Conservation (phyloP, 2,113 vertebrate genomes). For the Neofelis nebulosa region DNA sequence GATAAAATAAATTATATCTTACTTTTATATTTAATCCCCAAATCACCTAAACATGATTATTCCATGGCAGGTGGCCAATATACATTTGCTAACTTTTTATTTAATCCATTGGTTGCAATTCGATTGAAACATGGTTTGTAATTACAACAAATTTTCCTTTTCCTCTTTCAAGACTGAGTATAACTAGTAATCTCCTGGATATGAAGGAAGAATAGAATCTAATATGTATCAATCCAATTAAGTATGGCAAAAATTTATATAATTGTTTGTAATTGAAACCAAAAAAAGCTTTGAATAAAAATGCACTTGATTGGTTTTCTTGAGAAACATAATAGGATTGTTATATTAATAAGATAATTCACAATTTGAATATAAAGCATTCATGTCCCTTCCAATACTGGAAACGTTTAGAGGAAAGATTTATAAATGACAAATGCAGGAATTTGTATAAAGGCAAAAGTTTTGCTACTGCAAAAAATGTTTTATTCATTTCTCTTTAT, state of each 20-base stretch:
- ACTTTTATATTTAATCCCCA: not conserved
- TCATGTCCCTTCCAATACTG: not conserved
- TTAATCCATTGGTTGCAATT: not conserved
- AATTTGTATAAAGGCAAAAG: not conserved
- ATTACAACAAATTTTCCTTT: not conserved
- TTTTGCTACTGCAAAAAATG: not conserved
- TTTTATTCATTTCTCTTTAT: not conserved
- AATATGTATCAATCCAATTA: conserved; percentile 49
- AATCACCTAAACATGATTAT: not conserved
- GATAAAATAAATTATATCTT: not conserved
- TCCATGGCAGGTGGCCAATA: not conserved
- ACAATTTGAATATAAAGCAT: conserved; percentile 38
- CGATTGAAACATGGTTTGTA: not conserved
- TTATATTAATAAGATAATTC: conserved; percentile 29
- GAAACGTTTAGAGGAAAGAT: not conserved
- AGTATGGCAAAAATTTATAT: conserved; percentile 20
- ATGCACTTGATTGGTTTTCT: conserved; percentile 57
- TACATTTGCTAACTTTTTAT: not conserved
- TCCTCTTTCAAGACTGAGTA: not conserved
- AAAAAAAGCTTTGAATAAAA: conserved; percentile 51
- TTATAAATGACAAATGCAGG: not conserved
- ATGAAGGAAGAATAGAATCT: not conserved
- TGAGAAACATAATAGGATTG: not conserved
- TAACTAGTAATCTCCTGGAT: not conserved
- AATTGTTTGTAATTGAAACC: conserved; percentile 35